A percentile compares a stretch with the other conserved stretches of the same genome.
Conservation (phyloP, 2,888 invertebrate species). For the Kryphioiulus occultus region DNA sequence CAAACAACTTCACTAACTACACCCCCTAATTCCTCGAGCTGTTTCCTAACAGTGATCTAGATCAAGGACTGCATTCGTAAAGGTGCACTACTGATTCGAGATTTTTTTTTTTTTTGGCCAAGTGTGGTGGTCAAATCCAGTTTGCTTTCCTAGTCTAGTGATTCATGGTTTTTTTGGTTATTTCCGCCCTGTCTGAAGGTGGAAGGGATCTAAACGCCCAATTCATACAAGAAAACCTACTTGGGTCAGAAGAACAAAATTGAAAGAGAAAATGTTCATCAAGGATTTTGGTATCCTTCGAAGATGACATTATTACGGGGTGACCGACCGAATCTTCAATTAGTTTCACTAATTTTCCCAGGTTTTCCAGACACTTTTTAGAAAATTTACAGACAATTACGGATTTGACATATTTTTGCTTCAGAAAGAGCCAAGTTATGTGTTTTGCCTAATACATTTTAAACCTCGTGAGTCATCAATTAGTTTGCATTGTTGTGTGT, state of each 20-base stretch:
- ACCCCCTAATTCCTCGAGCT: conserved; percentile 8
- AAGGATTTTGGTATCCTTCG: neutral
- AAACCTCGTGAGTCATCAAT: too few species aligned
- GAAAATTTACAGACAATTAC: too few species aligned
- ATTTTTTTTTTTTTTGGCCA: conserved; percentile 8
- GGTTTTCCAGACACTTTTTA: neutral
- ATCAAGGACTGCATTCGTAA: conserved; percentile 13
- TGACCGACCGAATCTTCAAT: too few species aligned
- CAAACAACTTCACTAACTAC: conserved; percentile 23
- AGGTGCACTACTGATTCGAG: neutral
- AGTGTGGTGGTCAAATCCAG: conserved; percentile 3
- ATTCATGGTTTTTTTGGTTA: neutral
- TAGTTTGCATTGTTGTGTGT: too few species aligned
- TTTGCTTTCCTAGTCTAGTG: conserved; percentile 11
- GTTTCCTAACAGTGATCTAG: conserved; percentile 7
- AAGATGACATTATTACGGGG: too few species aligned
- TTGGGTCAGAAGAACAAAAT: neutral
- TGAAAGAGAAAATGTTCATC: neutral
- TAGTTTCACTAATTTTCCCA: too few species aligned
- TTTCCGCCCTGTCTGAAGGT: conserved; percentile 3
- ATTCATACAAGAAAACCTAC: neutral
- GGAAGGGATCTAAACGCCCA: neutral
- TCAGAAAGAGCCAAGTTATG: too few species aligned
- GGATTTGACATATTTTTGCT: too few species aligned
- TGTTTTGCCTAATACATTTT: too few species aligned